Evolutionary conservation across 92 coral and sea anemone species (phyloP).

Genomic region (Epizoanthus stellaris): DNA sequence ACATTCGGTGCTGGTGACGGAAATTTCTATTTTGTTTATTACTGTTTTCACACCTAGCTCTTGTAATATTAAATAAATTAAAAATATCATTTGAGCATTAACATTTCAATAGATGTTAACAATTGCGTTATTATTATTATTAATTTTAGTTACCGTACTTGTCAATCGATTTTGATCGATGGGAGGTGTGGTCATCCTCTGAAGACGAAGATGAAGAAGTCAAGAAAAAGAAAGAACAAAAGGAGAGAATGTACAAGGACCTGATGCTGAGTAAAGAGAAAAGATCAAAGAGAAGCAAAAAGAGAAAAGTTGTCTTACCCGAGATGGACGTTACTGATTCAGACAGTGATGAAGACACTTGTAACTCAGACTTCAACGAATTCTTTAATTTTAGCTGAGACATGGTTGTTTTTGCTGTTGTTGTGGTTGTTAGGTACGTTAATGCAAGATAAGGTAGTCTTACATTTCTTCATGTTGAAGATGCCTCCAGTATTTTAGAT

Average conservation of each 20-base stretch:
- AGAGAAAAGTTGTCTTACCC: constrained; percentile 63
- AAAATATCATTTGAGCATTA: too few relatives aligned
- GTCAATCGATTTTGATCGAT: constrained; percentile 88
- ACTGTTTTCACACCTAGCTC: too few relatives aligned
- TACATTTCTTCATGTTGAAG: too few relatives aligned
- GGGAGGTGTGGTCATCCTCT: constrained; percentile 91
- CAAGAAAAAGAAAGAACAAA: constrained; percentile 31
- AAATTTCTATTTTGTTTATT: too few relatives aligned
- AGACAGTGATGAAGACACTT: constrained; percentile 9
- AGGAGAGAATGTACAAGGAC: constrained; percentile 62
- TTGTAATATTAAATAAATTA: too few relatives aligned
- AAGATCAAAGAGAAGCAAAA: constrained; percentile 27
- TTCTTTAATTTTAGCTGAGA: constrained; percentile 26
- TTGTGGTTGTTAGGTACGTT: too few relatives aligned
- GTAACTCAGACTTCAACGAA: constrained; percentile 8
- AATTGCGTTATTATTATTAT: too few relatives aligned
- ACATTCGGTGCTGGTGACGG: too few relatives aligned
- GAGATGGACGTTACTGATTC: constrained; percentile 82
- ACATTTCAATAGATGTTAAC: too few relatives aligned
- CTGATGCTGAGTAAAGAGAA: constrained; percentile 20
- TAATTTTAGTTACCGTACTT: constrained; percentile 71
- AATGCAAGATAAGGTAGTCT: too few relatives aligned
- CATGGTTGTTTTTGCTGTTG: neutral
- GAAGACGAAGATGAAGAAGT: constrained; percentile 72
- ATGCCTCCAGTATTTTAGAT: too few relatives aligned